Conservation (phyloP, 2,113 vertebrate species). For the Gadus macrocephalus region DNA sequence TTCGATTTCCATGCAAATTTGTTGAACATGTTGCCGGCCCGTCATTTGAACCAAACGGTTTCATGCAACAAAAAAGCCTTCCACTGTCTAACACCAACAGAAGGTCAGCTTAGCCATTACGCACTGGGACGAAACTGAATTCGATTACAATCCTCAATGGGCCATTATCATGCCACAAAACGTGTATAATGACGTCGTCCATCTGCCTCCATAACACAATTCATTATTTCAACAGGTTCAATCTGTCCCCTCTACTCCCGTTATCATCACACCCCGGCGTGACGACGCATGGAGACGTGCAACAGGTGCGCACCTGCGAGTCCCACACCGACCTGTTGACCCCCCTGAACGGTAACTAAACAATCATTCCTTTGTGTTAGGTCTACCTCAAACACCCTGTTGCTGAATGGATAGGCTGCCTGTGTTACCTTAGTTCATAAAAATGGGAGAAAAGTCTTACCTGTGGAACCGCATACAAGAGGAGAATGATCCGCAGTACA, state of each 20-base stretch:
- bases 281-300: slow-evolving; percentile 22
- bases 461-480: slow-evolving; percentile 31
- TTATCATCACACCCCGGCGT: neutral
- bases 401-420: no score
- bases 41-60: neutral
- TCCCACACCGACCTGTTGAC: neutral
- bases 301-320: slow-evolving; percentile 48
- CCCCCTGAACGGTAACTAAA: slow-evolving; percentile 8
- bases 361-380: neutral
- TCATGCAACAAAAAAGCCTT: slow-evolving; percentile 5
- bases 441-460: slow-evolving; percentile 27
- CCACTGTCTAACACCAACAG: slow-evolving; percentile 9
- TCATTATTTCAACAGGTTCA: neutral
- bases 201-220: neutral
- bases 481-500: slow-evolving; percentile 33
- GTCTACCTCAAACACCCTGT: neutral
- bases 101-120: slow-evolving; percentile 25
- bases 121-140: slow-evolving; percentile 14
- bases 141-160: slow-evolving; percentile 23
- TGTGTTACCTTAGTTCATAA: no score
- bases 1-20: neutral
- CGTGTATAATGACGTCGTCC: neutral
- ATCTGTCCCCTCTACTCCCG: neutral
- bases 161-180: neutral
- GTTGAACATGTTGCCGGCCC: neutral